Percentiles rank a stretch among this genome's conserved stretches.
Evolutionary conservation across 2,888 invertebrate species (phyloP).

Genomic region (Diaphora mendica): DNA sequence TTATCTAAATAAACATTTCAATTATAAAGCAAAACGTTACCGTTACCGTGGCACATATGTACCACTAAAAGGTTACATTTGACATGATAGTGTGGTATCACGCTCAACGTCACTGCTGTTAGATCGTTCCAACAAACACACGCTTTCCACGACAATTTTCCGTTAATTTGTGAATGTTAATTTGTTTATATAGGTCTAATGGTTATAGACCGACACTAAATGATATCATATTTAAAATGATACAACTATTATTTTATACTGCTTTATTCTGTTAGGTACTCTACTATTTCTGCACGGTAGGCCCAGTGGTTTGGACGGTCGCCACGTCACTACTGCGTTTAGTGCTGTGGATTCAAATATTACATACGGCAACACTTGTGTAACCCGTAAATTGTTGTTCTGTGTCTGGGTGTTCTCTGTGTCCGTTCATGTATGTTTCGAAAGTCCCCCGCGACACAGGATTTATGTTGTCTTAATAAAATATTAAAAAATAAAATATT

Average conservation of each 20-base stretch:
- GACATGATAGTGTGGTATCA: conserved; percentile 36
- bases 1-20: conserved; percentile 33
- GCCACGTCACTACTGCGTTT: no score
- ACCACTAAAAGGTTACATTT: conserved; percentile 31
- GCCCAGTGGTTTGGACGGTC: no score
- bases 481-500: no score
- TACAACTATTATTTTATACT: neutral
- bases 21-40: conserved; percentile 33
- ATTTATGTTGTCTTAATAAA: neutral
- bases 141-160: conserved; percentile 23
- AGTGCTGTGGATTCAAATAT: no score
- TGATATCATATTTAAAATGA: neutral
- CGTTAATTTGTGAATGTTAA: conserved; percentile 27
- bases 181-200: neutral
- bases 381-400: no score
- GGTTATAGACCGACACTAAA: neutral
- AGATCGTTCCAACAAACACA: conserved; percentile 26
- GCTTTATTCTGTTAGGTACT: neutral
- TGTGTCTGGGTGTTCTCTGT: no score
- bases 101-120: conserved; percentile 29
- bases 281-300: neutral
- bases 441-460: no score
- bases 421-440: no score
- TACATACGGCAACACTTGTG: no score
- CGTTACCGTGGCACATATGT: conserved; percentile 24